Evolutionary conservation across 2,797 vertebrate genomes (phyloP), one percentile per base, ranked within the genome.

Genomic region (Melanotaenia trifasciata): DNA sequence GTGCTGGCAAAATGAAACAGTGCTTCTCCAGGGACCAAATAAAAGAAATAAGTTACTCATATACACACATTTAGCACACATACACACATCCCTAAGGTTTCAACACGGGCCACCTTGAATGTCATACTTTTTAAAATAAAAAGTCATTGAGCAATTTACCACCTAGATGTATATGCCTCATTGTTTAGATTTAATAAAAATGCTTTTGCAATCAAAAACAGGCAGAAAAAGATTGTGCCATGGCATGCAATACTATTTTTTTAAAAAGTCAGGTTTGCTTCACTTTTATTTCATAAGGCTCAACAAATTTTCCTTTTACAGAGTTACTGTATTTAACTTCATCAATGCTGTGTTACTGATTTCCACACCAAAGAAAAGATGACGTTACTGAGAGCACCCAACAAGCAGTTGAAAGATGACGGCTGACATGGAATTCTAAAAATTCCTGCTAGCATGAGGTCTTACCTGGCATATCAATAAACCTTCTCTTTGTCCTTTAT

Each of bases 401-500:
- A 43, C 3, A 43, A 18, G 40, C 14, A 43, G 40, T 5, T 43
- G 14, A 43, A 43, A 43, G 40, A 43, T 43, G 40, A 43, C 16
- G 40, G 4, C 1, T 43, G 40, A 43, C 40, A 40, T 18, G 40
- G 4, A 43, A 43, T 43, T 40, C 38, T 54, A 54, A 38, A 65
- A 6, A 20, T 65, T 45, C 43, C 14, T 45, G 16, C 45, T 6
- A 7, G 20, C 20, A 45, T 7, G 4, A 45, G 75, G 62, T 65
- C 61, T 61, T 43, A 61, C 26, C 58, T 30, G 59, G 58, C 58
- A 70, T 62, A 50, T 58, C 18, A n/a, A 74, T 56, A 59, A 58
- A 40, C 64, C 62, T 54, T 66, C 63, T 72, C 61, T 64, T 62
- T 62, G 38, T 74, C 57, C 67, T 76, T 69, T 54, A 61, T 72